Evolutionary conservation across 2,888 invertebrate species (phyloP), one percentile per base, ranked within the genome.

Genomic region (Sepioteuthis lessoniana): DNA sequence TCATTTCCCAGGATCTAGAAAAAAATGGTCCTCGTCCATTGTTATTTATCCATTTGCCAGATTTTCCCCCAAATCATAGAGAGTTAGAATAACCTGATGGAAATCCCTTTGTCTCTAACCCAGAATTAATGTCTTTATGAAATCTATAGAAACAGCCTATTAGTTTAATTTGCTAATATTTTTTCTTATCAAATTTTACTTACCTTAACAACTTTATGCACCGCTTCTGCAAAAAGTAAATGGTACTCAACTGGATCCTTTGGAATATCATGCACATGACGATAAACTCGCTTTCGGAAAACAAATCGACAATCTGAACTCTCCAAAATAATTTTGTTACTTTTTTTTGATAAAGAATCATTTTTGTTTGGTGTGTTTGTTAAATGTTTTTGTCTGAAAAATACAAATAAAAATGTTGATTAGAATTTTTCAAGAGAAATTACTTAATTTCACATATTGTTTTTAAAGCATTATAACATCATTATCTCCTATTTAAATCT

Each of bases 241-340:
- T 98, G 99, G 31, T 99, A 98, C 97, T 99, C 99, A 0, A 99
- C 98, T 0, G 99, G 99, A 97, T 99, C 99, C 97, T 99, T 99
- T 19, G 99, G 99, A 94, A 99, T 97, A 97, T 99, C 99, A 90
- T 98, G 98, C 0, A 98, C 98, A 95, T 98, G 98, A 96, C 98
- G 98, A 97, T 99, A 99, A 94, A 99, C 97, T 31, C 99, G 98
- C 94, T 99, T 98, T 96, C 99, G 98, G 97, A 99, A 99, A 95
- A 99, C 98, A 97, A 99, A 99, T 94, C 98, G 96, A 55, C 96
- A 96, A 94, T 97, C 96, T 46, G 95, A 95, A 35, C 96, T 96
- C 25, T 96, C 96, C 42, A 96, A 95, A 0, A 96, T 96, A 95
- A 96, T 95, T 94, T 95, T 96, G 21, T 96, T 96, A 28, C 96